Evolutionary conservation across 2,113 vertebrate genomes (phyloP), one percentile per base, ranked within the genome.

Genomic region (Equus przewalskii): DNA sequence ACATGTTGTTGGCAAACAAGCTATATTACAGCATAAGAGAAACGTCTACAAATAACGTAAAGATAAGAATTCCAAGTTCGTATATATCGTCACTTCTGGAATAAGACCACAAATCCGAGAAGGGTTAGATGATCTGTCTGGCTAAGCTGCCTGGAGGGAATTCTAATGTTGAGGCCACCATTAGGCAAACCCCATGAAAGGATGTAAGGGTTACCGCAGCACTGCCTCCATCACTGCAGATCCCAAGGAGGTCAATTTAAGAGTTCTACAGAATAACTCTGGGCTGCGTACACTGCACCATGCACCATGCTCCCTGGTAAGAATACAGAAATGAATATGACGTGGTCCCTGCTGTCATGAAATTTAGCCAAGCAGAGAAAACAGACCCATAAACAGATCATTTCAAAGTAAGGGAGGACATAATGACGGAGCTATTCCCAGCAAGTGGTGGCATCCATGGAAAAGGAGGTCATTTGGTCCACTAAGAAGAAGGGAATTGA

Each of bases 31-130:
- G 60, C 46, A 94, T 22, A 65, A 79, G 75, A 76, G 62, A 62
- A 88, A 78, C 54, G 33, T 51, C 87, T 84, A 78, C 41, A 86
- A 82, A 70, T 84, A 81, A 88, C 26, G 62, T 84, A 85, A 72
- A 94, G 64, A 87, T 84, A 24, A 4, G 72, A 83, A 56, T 72
- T 79, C 51, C 41, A 65, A 86, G 62, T 89, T 58, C 95, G 67
- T 80, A 91, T 92, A 95, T 21, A 30, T 0, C 72, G 60, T 84
- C 51, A 33, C 26, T 88, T 86, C 86, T 84, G 70, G 41, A 84
- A 33, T 33, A 93, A 88, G n/a, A 96, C 28, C 73, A 21, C 46
- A 92, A 21, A 44, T 22, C 1, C 0, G 60, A 96, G 78, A 90
- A 87, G 26, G 75, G 36, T 11, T 78, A 75, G 41, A 60, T 70